Evolutionary conservation across 2,113 vertebrate genomes (phyloP), one percentile per base, ranked within the genome.

Genomic region (Vidua macroura): DNA sequence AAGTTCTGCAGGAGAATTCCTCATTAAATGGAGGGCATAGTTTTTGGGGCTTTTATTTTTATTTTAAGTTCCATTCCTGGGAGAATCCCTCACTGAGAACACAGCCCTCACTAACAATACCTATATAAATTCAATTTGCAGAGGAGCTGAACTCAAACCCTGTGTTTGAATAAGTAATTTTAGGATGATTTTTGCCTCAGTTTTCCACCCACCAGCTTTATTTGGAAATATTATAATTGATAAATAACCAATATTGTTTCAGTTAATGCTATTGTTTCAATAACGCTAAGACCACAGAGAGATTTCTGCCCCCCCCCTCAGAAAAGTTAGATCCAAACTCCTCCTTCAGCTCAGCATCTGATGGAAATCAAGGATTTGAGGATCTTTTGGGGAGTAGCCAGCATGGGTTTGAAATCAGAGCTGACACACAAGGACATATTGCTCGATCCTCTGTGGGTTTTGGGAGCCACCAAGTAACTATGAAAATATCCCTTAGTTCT

Each of bases 1-100:
- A 48, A 67, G 82, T 67, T 92, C 79, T 93, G 74, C 30, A 72
- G 63, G 74, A 92, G 83, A 85, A 93, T 63, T 70, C 86, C 75
- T 92, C 95, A 63, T 95, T 92, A 95, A 80, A 46, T 14, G 11
- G 48, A 91, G 68, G 89, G n/a, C 44, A 89, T 63, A 0, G 1
- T 6, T 4, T 56, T 66, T 13, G 11, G 12, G 25, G 17, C 24
- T 35, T 43, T 67, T 59, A 13, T 60, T 41, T 55, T 70, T n/a
- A 14, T 84, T 60, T 28, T 7, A 46, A 12, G 63, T 62, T 58
- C 81, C 51, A 10, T 63, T 79, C 86, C 91, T 70, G 48, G 66
- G 88, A 92, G 90, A 84, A 76, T 91, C 63, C 13, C 55, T 76
- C 53, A 3, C 51, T 56, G 74, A 66, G 30, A 69, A 23, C 2